Evolutionary conservation across 2,888 invertebrate genomes (phyloP), one percentile per base, ranked within the genome.

Genomic region (Mycalesis mineus): DNA sequence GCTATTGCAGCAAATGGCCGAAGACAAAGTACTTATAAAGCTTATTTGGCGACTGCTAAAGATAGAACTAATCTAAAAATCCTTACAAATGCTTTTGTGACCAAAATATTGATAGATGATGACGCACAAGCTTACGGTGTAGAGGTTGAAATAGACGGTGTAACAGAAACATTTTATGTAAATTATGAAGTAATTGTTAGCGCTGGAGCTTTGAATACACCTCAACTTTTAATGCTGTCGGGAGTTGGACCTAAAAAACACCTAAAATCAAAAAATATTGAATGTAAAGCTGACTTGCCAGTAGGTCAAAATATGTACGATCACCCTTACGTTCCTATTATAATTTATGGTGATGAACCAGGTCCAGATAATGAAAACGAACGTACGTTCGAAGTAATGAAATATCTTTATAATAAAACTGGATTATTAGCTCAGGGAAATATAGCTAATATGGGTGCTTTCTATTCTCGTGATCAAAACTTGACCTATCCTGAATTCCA

Each of bases 261-360:
- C 45, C 68, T 91, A 0, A 37, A 60, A 11, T 67, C 77, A 1
- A 75, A 82, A 8, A 77, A 80, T 9, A 87, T 91, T 47, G 7
- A 66, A 0, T 74, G 82, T 1, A 62, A 83, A 41, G 70, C 80
- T 14, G 74, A 91, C 63, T 79, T 78, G 2, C 78, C 82, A 0
- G 91, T 92, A 0, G 92, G 92, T 0, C 68, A 80, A 60, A 90
- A 91, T 70, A 77, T 92, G 13, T 90, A 91, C 66, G 91, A 92
- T 62, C 92, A 92, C 67, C 68, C 78, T n/a, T 69, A 72, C 14
- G 66, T 84, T 15, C 87, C 87, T 7, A 53, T 91, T 0, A 70
- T 77, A 0, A 67, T 91, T 22, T 80, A 69, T 41, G 80, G 70
- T 1, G 65, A 79, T 54, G 65, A 71, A 31, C 73, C 89, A 5